Evolutionary conservation across 1,140 invertebrate genomes (phyloP), one percentile per base, ranked within the genome.

Genomic region (Dryas iulia): DNA sequence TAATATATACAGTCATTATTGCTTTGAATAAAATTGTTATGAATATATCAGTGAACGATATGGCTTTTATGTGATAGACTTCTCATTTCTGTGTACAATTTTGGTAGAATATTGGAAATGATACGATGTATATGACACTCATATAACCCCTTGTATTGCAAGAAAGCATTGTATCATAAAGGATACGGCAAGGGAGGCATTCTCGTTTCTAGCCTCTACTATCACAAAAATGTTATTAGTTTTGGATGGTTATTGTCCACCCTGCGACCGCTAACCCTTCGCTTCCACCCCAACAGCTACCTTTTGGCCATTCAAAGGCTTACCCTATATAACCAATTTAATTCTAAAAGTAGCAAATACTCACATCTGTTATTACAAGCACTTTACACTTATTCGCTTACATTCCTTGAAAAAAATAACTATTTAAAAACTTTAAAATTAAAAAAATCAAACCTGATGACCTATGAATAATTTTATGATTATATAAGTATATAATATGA

Each of bases 171-270:
- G 81, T 82, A 65, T 75, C 72, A 84, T 89, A 86, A 86, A 84
- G 78, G 84, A 82, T 78, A 79, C 60, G 74, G 73, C 67, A 69
- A 82, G 79, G 82, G 79, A 78, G 82, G 72, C 72, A 78, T 76
- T 81, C 79, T 69, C 76, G 77, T 78, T 86, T 74, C 33, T 57
- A 77, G 35, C 60, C 81, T 83, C 78, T 75, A 79, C 82, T 87
- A 86, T 88, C 87, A 82, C 82, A 89, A 90, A 89, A 90, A 90
- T 90, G 86, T 90, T 90, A 90, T 89, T 89, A 90, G 87, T 89
- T 89, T 86, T 81, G 81, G 84, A 80, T 73, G 84, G 84, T 85
- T 86, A 88, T 88, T 86, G 86, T 80, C 81, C 81, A 77, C 81
- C 84, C 78, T 68, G 71, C 76, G 73, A 74, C 77, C 82, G 74